Evolutionary conservation across 2,888 invertebrate species (phyloP).

Genomic region (Dryomyza anilis): DNA sequence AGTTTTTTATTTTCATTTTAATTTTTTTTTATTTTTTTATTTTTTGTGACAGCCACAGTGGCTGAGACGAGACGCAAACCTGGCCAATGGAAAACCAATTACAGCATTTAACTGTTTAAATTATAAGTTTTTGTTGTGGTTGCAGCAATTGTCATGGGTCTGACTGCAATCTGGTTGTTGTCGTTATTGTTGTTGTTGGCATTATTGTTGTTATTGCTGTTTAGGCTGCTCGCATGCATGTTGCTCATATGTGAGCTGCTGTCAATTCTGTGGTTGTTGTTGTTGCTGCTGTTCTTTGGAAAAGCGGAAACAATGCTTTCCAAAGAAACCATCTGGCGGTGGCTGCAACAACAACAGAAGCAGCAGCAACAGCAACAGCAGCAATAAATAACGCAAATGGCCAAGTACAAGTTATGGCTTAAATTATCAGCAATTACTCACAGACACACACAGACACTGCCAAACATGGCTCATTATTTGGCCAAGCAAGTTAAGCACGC

Average conservation of each 20-base stretch:
- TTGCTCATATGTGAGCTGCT: no score
- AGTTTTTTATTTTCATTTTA: no score
- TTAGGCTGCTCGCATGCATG: no score
- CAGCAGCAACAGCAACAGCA: background rate
- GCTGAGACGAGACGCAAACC: background rate
- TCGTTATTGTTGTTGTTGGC: background rate
- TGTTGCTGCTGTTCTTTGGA: background rate
- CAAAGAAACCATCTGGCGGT: slow-evolving; percentile 12
- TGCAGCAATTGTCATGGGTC: slow-evolving; percentile 19
- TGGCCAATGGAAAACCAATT: slow-evolving; percentile 24
- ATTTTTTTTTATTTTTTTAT: no score
- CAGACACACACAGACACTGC: background rate
- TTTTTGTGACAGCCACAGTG: no score
- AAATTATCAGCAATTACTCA: slow-evolving; percentile 16
- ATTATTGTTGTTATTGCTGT: background rate
- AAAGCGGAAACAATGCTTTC: slow-evolving; percentile 15
- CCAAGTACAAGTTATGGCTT: no score
- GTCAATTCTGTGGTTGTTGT: background rate
- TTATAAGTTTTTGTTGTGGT: slow-evolving; percentile 31
- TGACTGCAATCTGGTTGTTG: background rate
- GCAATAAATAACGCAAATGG: background rate
- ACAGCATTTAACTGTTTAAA: slow-evolving; percentile 29
- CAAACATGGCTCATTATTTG: background rate
- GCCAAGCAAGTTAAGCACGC: background rate
- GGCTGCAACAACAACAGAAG: background rate